Evolutionary conservation across 2,113 vertebrate genomes (phyloP).

Genomic region (Bufo gargarizans): DNA sequence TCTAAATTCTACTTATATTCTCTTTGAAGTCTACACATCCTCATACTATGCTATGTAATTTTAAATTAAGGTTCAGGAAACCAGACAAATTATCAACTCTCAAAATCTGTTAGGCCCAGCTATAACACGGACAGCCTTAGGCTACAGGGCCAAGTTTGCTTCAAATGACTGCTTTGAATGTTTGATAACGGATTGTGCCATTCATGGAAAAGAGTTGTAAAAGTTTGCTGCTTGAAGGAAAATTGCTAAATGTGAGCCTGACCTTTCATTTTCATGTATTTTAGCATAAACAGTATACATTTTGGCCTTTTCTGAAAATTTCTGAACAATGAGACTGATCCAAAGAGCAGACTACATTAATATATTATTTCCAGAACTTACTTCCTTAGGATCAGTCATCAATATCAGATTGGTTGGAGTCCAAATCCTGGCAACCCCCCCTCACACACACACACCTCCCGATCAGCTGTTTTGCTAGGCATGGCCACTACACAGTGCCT

Average conservation of each 20-base stretch:
- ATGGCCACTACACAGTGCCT: no score
- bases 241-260: neutral
- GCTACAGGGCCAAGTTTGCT: slow-evolving; percentile 27
- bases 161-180: slow-evolving; percentile 11
- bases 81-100: slow-evolving; percentile 40
- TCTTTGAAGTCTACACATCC: slow-evolving; percentile 26
- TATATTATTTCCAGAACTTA: no score
- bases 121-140: slow-evolving; percentile 28
- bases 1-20: neutral
- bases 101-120: slow-evolving; percentile 32
- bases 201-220: slow-evolving; percentile 37
- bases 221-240: neutral
- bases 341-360: neutral
- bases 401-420: no score
- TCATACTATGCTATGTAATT: neutral
- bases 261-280: neutral
- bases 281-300: neutral
- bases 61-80: slow-evolving; percentile 42
- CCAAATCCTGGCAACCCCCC: no score
- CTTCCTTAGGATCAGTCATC: no score
- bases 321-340: neutral
- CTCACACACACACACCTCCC: no score
- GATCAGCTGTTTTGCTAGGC: no score
- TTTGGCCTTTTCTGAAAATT: neutral
- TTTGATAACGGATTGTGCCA: slow-evolving; percentile 21